Evolutionary conservation across 2,888 invertebrate species (phyloP), one percentile per base, ranked within the genome.

Genomic region (Diabrotica balteata): DNA sequence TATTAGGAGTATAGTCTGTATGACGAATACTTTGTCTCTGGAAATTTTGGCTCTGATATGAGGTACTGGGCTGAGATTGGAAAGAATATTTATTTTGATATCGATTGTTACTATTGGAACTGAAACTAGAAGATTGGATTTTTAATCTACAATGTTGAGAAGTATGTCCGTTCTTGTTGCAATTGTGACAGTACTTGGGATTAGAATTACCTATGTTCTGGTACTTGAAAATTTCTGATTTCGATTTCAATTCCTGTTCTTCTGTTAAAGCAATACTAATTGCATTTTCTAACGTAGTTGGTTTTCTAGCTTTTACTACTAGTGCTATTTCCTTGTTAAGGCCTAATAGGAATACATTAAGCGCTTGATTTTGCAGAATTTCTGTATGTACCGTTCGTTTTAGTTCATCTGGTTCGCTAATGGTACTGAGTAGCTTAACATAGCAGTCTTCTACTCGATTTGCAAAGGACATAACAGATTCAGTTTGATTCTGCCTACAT

Each of bases 181-280:
- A 17, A 17, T 17, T 17, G 54, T 68, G n/a, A 61, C 70, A 70
- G 9, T 17, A 45, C 11, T 45, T 58, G 11, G 22, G 45, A 45
- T 8, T 58, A 7, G 63, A 63, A 42, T 55, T 72, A 51, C 60
- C 54, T 47, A 72, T 55, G 42, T 68, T 66, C 59, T 68, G 68
- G 47, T 61, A 73, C 55, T 63, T 69, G 45, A 8, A 58, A 22
- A 70, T 72, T 67, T 72, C 69, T 8, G 4, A 9, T 63, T 71
- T 72, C 17, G 67, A 72, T 58, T 67, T 63, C 43, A 55, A 10
- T 63, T 72, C 65, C 61, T 72, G 69, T 59, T 72, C 72, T 66
- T 69, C 69, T 4, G 44, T 54, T 51, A 59, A 59, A n/a, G 72
- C 71, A 45, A 67, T 45, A 4, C 58, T 53, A 47, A 72, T 71